These are phyloP conservation scores for Puffinus mauretanicus DNA, from an alignment of 2,113 vertebrate genomes.

Conservation along the genomic window DNA sequence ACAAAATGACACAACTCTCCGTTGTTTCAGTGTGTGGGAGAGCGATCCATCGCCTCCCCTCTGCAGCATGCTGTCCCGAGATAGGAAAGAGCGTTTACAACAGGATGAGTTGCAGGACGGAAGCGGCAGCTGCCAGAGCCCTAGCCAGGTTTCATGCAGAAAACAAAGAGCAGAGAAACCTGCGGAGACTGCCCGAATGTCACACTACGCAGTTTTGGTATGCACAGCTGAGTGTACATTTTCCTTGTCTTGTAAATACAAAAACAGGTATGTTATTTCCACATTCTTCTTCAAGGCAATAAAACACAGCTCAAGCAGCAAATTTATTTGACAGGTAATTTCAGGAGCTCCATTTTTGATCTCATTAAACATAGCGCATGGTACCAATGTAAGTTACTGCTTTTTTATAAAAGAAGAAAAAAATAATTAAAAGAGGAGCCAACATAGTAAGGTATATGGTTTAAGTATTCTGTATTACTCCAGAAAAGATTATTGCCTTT, in stretches of 20 bases:
- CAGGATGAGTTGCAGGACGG: neutral
- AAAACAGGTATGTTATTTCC: neutral
- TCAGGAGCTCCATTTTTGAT: neutral
- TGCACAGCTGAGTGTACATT: neutral
- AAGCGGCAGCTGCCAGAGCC: neutral
- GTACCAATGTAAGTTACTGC: neutral
- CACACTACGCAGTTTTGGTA: neutral
- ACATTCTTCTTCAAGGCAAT: neutral
- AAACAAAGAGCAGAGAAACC: neutral
- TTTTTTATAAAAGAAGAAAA: neutral
- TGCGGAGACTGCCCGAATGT: neutral
- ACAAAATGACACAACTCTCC: neutral
- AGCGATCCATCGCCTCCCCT: neutral
- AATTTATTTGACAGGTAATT: neutral
- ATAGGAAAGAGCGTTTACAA: neutral
- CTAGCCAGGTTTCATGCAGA: neutral
- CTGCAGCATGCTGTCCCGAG: neutral
- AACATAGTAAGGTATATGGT: neutral
- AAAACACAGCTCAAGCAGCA: neutral
- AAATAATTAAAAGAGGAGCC: neutral
- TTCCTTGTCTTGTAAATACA: neutral
- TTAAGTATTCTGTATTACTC: neutral
- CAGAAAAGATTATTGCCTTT: neutral
- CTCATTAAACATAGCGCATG: neutral
- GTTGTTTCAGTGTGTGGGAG: neutral